Evolutionary conservation across 2,797 vertebrate genomes (phyloP).

Genomic region (Numenius phaeopus): DNA sequence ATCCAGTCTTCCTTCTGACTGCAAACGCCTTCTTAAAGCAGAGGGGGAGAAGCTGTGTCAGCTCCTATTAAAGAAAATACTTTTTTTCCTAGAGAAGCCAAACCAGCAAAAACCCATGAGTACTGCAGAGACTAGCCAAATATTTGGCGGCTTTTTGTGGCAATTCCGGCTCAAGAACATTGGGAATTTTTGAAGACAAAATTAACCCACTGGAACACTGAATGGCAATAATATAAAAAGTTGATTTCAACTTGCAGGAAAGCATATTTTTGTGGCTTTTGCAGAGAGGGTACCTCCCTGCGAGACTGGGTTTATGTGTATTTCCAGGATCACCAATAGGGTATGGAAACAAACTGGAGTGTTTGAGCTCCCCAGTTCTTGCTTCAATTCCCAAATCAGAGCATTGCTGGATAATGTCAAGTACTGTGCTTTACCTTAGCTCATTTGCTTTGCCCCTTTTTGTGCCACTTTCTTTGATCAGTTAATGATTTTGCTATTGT

Average conservation of each 20-base stretch:
- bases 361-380: background rate
- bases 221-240: background rate
- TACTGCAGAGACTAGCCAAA: background rate
- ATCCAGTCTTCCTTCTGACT: background rate
- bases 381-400: background rate
- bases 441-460: background rate
- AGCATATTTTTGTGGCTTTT: background rate
- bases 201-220: background rate
- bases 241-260: background rate
- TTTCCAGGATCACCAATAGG: background rate
- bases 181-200: background rate
- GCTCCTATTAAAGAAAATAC: background rate
- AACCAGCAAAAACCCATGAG: background rate
- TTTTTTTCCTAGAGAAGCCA: background rate
- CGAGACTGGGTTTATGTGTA: background rate
- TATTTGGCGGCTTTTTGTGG: background rate
- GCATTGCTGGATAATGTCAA: background rate
- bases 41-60: background rate
- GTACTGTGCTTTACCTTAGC: background rate
- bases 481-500: background rate
- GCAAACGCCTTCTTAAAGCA: background rate
- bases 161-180: background rate
- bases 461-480: background rate
- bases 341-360: background rate
- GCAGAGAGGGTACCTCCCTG: background rate